These are phyloP conservation scores for Pimephales promelas DNA, from an alignment of 2,113 vertebrate genomes.

Conservation along the genomic window DNA sequence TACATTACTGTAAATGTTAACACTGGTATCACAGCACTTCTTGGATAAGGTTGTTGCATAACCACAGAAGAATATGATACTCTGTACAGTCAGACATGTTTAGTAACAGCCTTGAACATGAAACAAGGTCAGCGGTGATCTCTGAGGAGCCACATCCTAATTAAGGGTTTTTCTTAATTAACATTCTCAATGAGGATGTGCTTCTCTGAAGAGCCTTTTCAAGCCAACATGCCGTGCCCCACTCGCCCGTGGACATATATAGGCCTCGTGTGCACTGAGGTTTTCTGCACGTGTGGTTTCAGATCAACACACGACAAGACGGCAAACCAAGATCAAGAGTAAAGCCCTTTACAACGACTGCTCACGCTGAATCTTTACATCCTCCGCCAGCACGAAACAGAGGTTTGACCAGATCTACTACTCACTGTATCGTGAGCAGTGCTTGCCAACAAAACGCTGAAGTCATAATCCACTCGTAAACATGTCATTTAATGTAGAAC, in stretches of 20 bases:
- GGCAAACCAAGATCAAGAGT: not conserved
- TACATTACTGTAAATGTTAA: not conserved
- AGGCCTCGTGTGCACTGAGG: not conserved
- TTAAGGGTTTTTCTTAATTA: constrained; percentile 8
- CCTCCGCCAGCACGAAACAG: not conserved
- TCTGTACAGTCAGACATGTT: not conserved
- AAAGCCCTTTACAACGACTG: not conserved
- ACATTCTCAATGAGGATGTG: not conserved
- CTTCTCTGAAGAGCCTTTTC: not conserved
- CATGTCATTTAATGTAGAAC: not conserved
- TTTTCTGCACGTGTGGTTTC: constrained; percentile 22
- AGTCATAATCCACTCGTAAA: not conserved
- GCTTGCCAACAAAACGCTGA: no score
- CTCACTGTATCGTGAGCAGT: no score
- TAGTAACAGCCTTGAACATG: not conserved
- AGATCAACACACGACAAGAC: not conserved
- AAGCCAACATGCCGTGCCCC: not conserved
- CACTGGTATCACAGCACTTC: not conserved
- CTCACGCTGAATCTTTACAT: not conserved
- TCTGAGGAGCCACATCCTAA: not conserved
- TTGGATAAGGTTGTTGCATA: no score
- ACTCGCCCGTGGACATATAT: not conserved
- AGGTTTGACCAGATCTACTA: no score
- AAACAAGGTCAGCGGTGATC: constrained; percentile 22
- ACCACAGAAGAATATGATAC: not conserved